Evolutionary conservation across 2,888 invertebrate genomes (phyloP).

Genomic region (Syrphus vitripennis): DNA sequence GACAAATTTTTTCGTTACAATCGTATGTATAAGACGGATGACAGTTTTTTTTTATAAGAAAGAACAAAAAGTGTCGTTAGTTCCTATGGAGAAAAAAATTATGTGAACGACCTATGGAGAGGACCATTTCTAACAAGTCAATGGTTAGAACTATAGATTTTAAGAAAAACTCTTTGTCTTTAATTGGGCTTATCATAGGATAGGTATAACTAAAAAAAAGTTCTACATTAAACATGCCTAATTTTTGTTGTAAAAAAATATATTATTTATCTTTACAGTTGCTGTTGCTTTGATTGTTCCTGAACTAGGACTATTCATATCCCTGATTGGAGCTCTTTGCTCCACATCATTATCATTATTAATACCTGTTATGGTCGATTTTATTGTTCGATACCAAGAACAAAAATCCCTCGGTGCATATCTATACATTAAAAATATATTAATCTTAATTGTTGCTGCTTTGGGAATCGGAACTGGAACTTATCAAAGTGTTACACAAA

Average conservation of each 20-base stretch:
- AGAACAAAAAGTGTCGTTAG: too few relatives aligned
- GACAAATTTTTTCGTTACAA: too few relatives aligned
- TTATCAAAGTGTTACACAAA: conserved; percentile 86
- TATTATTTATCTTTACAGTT: conserved; percentile 83
- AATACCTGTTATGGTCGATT: conserved; percentile 93
- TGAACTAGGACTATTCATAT: conserved; percentile 92
- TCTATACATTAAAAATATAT: conserved; percentile 83
- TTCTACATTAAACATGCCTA: too few relatives aligned
- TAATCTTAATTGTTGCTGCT: conserved; percentile 86
- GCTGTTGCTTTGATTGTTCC: conserved; percentile 92
- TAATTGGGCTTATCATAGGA: too few relatives aligned
- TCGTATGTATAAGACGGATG: too few relatives aligned
- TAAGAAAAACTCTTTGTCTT: too few relatives aligned
- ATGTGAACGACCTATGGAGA: too few relatives aligned
- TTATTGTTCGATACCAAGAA: conserved; percentile 86
- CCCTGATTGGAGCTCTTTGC: conserved; percentile 94
- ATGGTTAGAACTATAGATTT: too few relatives aligned
- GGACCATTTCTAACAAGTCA: too few relatives aligned
- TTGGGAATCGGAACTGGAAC: conserved; percentile 89
- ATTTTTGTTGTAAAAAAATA: not conserved
- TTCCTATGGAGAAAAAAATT: too few relatives aligned
- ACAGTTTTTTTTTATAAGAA: too few relatives aligned
- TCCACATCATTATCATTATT: conserved; percentile 93
- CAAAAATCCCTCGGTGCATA: conserved; percentile 81
- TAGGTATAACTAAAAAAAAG: too few relatives aligned